Base-by-base conservation (phyloP, 2,888 invertebrate genomes). In the Phragmatobia fuliginosa region DNA sequence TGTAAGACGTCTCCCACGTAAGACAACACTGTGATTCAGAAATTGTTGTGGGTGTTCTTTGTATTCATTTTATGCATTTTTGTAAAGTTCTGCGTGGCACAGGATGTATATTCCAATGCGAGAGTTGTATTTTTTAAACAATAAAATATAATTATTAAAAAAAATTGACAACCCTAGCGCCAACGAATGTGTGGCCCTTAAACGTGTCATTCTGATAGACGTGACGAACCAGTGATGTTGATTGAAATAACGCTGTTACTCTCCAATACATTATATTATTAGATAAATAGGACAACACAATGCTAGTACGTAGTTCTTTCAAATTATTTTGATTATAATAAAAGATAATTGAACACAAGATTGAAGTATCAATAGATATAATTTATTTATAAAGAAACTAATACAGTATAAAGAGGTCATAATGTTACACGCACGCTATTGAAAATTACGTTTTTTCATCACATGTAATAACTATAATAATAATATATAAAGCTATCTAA, bases 141-240 rank as follows among this genome's bases (percentile, higher is more conserved):
- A n/a, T n/a, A n/a, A n/a, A n/a, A n/a, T 10, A 0, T 36, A 11
- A 14, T 38, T 56, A 33, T 11, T 36, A n/a, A n/a, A n/a, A n/a
- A n/a, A n/a, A n/a, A 36, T 56, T 38, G 76, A 25, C 83, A 81
- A 33, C 83, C 81, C 81, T 81, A 72, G 14, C 14, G 8, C n/a
- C 38, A 62, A 68, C 70, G 62, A 80, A 66, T 71, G 80, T 82
- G 81, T 71, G 83, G 81, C 82, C 82, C 78, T 78, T 82, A 82
- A 81, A 82, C 74, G 70, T 75, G 81, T 73, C 81, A 78, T 74
- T 76, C 65, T 78, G 81, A 81, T 76, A 82, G 71, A 81, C 76
- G 81, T 82, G 81, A 66, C 81, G 72, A 81, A 82, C 66, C 74
- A 56, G 72, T 72, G 73, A 72, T 68, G 76, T 73, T 76, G 81